Evolutionary conservation across 2,797 vertebrate genomes (phyloP).

Genomic region (Gambelia wislizenii): DNA sequence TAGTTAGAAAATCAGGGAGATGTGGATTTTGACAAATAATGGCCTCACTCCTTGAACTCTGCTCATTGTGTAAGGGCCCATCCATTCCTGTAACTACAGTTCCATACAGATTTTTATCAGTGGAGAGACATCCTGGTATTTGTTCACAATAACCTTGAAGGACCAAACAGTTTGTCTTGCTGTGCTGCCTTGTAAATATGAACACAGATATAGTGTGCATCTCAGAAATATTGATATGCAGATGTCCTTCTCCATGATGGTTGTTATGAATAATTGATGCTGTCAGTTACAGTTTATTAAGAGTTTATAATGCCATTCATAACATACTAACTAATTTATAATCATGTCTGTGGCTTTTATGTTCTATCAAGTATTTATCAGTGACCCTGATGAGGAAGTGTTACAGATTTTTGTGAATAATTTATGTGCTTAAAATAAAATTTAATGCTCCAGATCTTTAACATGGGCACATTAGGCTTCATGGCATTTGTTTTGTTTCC

Average conservation of each 20-base stretch:
- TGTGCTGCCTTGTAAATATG: neutral
- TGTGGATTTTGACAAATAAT: neutral
- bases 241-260: constrained; percentile 22
- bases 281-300: constrained; percentile 30
- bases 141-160: constrained; percentile 1
- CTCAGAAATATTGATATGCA: constrained; percentile 37
- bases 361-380: constrained; percentile 49
- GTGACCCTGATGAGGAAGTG: constrained; percentile 43
- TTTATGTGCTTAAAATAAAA: constrained; percentile 52
- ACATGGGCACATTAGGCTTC: constrained; percentile 13
- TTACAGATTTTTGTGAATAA: constrained; percentile 50
- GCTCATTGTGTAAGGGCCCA: neutral
- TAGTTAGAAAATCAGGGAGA: neutral
- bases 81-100: neutral
- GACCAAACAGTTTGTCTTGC: neutral
- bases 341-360: constrained; percentile 41
- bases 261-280: constrained; percentile 26
- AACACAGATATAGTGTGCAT: neutral
- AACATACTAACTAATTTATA: constrained; percentile 46
- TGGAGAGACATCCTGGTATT: neutral
- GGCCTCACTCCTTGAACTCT: neutral
- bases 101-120: neutral
- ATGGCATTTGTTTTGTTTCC: constrained; percentile 38
- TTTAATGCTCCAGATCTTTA: constrained; percentile 35
- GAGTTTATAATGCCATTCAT: constrained; percentile 34